phyloP scores from a whole-genome alignment of 2,888 invertebrate species.

The Agrochola litura region DNA sequence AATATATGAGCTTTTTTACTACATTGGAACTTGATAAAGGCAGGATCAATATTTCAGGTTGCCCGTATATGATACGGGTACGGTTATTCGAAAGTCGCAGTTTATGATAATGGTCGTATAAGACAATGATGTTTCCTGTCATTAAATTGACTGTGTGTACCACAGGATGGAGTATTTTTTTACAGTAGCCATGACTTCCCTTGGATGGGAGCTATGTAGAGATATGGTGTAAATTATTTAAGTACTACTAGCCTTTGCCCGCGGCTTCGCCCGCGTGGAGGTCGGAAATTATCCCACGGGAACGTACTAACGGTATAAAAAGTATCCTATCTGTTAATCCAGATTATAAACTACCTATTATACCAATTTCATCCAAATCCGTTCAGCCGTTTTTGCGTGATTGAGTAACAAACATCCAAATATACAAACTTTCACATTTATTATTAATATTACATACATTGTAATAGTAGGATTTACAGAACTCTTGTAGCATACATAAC shows the following conservation, averaged over 20 bases:
- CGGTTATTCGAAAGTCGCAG: constrained; percentile 45
- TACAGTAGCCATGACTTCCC: constrained; percentile 7
- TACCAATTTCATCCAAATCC: too few relatives aligned
- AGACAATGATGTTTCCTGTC: constrained; percentile 48
- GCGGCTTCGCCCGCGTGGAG: too few relatives aligned
- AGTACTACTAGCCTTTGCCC: too few relatives aligned
- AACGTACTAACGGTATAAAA: too few relatives aligned
- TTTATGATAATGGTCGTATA: constrained; percentile 57
- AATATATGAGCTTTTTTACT: constrained; percentile 47
- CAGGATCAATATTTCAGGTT: constrained; percentile 40
- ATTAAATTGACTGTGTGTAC: constrained; percentile 20
- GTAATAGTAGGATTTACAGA: not conserved
- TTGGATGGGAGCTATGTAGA: not conserved
- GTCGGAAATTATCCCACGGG: not conserved
- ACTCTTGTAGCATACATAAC: too few relatives aligned
- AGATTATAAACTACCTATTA: too few relatives aligned
- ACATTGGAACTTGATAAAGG: constrained; percentile 34
- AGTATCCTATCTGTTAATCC: too few relatives aligned
- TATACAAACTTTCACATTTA: too few relatives aligned
- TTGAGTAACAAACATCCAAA: too few relatives aligned
- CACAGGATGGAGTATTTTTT: constrained; percentile 43
- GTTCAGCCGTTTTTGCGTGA: too few relatives aligned
- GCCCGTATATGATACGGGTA: not conserved
- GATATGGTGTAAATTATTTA: too few relatives aligned
- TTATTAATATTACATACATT: too few relatives aligned